These are phyloP conservation scores for Myiopsitta monachus DNA, from an alignment of 2,113 vertebrate species.

Conservation along the genomic window DNA sequence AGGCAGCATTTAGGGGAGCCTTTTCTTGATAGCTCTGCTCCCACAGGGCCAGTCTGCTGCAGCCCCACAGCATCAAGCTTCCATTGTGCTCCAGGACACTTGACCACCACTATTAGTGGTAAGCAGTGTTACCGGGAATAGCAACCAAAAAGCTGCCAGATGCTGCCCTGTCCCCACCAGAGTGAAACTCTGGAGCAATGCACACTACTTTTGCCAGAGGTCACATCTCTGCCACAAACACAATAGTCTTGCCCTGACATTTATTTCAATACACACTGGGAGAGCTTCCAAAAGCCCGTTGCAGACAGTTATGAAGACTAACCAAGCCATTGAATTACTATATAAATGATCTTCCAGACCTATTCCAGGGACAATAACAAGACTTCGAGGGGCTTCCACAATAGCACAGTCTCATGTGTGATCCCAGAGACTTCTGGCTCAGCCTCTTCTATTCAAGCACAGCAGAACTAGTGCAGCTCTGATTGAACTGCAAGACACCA, in stretches of 20 bases:
- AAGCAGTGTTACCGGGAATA: neutral
- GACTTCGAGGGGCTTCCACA: constrained; percentile 17
- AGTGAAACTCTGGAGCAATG: neutral
- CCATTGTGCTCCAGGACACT: neutral
- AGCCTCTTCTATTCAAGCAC: neutral
- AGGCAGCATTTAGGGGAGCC: neutral
- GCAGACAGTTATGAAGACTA: neutral
- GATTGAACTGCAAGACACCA: neutral
- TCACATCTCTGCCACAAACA: neutral
- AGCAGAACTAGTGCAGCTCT: neutral
- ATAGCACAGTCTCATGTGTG: neutral
- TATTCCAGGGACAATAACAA: neutral
- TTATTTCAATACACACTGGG: neutral
- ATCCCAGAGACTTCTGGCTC: constrained; percentile 8
- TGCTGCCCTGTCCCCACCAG: neutral
- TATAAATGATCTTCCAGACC: neutral
- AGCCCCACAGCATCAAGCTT: neutral
- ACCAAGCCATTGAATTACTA: neutral
- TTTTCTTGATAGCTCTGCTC: neutral
- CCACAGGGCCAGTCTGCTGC: neutral
- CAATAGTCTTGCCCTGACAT: neutral
- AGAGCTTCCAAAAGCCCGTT: constrained; percentile 2
- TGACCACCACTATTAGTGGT: neutral
- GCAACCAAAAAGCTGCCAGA: neutral
- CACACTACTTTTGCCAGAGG: neutral